Percentiles rank a stretch among this genome's conserved stretches.
Evolutionary conservation across 2,888 invertebrate species (phyloP).

Genomic region (Eledone cirrhosa): DNA sequence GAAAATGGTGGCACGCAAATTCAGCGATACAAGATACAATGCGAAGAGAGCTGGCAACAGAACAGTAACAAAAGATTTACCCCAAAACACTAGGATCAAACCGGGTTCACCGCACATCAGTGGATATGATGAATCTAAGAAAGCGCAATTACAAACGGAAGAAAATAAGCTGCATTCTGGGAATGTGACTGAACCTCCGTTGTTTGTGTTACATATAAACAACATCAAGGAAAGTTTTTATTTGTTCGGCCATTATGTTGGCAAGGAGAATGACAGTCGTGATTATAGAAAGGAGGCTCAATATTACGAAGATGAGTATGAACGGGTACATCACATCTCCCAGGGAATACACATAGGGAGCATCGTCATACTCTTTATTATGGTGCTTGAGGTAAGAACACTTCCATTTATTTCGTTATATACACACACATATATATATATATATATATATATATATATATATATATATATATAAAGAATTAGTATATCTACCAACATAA

Average conservation of each 20-base stretch:
- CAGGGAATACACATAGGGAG: slow-evolving; percentile 46
- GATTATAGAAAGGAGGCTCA: slow-evolving; percentile 34
- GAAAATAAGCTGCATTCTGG: slow-evolving; percentile 1
- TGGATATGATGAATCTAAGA: slow-evolving; percentile 7
- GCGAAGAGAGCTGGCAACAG: slow-evolving; percentile 19
- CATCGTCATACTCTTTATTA: slow-evolving; percentile 46
- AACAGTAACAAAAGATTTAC: slow-evolving; percentile 23
- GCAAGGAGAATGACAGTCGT: slow-evolving; percentile 32
- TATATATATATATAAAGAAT: too few species aligned
- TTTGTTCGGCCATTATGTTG: slow-evolving; percentile 40
- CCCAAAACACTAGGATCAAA: slow-evolving; percentile 10
- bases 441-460: too few species aligned
- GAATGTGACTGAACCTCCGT: slow-evolving; percentile 15
- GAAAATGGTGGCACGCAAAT: neutral
- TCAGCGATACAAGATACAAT: neutral
- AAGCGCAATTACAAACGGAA: slow-evolving; percentile 13
- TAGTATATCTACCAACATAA: too few species aligned
- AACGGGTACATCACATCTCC: slow-evolving; percentile 43
- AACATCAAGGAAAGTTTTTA: slow-evolving; percentile 41
- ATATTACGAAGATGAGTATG: slow-evolving; percentile 40
- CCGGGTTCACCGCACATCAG: slow-evolving; percentile 18
- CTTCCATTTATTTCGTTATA: too few species aligned
- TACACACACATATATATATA: too few species aligned
- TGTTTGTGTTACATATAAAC: slow-evolving; percentile 43
- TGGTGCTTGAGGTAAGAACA: slow-evolving; percentile 49